Base-by-base conservation (phyloP, 2,797 vertebrate genomes). In the Hydrocynus forskahlii region DNA sequence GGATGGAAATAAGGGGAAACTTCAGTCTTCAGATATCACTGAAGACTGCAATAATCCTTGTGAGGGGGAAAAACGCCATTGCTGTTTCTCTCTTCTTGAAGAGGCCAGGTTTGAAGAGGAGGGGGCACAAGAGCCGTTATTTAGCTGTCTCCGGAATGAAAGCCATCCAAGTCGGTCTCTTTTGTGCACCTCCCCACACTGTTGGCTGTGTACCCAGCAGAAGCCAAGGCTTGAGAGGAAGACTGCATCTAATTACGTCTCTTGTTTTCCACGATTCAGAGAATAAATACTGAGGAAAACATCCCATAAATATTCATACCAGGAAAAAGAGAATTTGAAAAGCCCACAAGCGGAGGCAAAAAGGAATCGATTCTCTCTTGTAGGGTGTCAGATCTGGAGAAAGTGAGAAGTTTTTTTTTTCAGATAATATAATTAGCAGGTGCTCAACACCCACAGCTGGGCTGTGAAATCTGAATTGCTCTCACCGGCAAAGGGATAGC, bases 211-310 rank as follows among this genome's bases (percentile, higher is more conserved):
- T 75, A 80, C 81, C 84, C 80, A 81, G 74, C 86, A 85, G 77
- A 84, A 85, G 78, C 85, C 82, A 86, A 59, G 71, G 68, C 75
- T 78, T 57, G 71, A 86, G 85, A 86, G 80, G 86, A 88, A 89
- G 90, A 92, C 89, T 87, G 86, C 86, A 86, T 91, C 92, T 94
- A 93, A 94, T 94, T 94, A 87, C 83, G 90, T 90, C 87, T 91
- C 89, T 87, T 88, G 87, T 91, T 91, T 90, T 90, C 88, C 89
- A 83, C 88, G 87, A 92, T 86, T 92, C 85, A 88, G 86, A 89
- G 89, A 89, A 87, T 91, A 94, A 93, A 93, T 92, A 92, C 89
- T 87, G 90, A 90, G 89, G 88, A 89, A 90, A 74, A 88, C 72
- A 88, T 84, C 81, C 78, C 88, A 92, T 93, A 87, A 92, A 87